Conservation (phyloP, 2,797 vertebrate species). For the Merluccius polli region DNA sequence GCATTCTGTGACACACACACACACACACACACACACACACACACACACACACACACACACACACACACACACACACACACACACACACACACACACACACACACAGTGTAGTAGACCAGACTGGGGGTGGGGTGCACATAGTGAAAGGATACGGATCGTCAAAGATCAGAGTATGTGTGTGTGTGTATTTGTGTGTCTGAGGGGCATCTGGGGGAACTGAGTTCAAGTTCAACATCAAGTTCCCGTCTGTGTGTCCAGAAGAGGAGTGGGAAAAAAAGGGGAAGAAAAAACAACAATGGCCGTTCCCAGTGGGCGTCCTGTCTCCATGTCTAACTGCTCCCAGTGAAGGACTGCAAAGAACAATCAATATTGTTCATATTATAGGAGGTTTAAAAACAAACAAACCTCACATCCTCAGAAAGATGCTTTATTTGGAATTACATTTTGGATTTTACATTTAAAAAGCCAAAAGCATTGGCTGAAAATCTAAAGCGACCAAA, state of each 20-base stretch:
- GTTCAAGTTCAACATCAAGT: slow-evolving; percentile 71
- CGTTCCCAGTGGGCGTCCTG: background rate
- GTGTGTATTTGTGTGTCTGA: slow-evolving; percentile 26
- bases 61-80: background rate
- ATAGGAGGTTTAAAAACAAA: background rate
- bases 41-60: background rate
- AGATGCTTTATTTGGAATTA: background rate
- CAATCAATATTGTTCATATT: background rate
- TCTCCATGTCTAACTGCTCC: background rate
- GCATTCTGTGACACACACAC: slow-evolving; percentile 67
- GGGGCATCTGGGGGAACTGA: slow-evolving; percentile 47
- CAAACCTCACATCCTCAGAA: background rate
- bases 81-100: too few species aligned
- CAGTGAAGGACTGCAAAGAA: background rate
- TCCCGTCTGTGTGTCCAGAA: slow-evolving; percentile 39
- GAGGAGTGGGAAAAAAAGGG: slow-evolving; percentile 23
- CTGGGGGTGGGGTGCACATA: slow-evolving; percentile 58
- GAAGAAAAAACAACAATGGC: slow-evolving; percentile 22
- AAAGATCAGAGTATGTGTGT: slow-evolving; percentile 57
- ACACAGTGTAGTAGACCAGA: slow-evolving; percentile 55
- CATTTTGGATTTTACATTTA: background rate
- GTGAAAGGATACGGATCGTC: slow-evolving; percentile 71
- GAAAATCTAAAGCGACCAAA: too few species aligned
- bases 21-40: slow-evolving; percentile 57
- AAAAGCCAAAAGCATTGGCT: background rate